Evolutionary conservation across 2,797 vertebrate species (phyloP).

Genomic region (Limnodromus scolopaceus): DNA sequence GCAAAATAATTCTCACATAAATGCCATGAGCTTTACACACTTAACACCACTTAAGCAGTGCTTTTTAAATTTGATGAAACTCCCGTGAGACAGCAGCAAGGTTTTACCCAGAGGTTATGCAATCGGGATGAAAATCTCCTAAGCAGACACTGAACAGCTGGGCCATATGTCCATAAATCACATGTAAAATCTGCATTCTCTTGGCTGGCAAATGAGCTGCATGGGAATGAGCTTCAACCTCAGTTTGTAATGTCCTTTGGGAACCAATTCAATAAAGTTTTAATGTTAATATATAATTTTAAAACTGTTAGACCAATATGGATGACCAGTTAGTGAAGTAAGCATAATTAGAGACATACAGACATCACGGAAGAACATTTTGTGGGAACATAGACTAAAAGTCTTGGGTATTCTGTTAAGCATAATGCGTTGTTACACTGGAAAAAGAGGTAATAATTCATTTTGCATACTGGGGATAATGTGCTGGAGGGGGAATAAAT

Average conservation of each 20-base stretch:
- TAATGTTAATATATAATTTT: background rate
- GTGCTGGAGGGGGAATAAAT: constrained; percentile 52
- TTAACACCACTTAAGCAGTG: background rate
- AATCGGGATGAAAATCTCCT: constrained; percentile 9
- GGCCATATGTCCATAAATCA: constrained; percentile 17
- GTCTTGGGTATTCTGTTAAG: constrained; percentile 16
- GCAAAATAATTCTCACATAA: constrained; percentile 9
- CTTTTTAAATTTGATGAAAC: background rate
- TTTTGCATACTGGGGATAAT: constrained; percentile 52
- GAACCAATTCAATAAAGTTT: background rate
- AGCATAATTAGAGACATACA: background rate
- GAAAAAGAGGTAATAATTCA: constrained; percentile 58
- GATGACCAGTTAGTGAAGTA: constrained; percentile 4
- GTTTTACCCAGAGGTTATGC: background rate
- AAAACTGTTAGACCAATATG: background rate
- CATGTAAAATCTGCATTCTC: background rate
- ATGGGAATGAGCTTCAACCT: constrained; percentile 2
- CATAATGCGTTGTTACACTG: background rate
- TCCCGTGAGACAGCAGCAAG: background rate
- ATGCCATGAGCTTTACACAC: background rate
- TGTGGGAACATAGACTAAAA: background rate
- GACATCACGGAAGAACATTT: background rate
- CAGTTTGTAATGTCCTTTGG: background rate
- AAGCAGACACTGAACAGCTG: constrained; percentile 37
- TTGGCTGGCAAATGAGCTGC: background rate